These are phyloP conservation scores for Rhineura floridana DNA, from an alignment of 2,113 vertebrate species.

Conservation along the genomic window DNA sequence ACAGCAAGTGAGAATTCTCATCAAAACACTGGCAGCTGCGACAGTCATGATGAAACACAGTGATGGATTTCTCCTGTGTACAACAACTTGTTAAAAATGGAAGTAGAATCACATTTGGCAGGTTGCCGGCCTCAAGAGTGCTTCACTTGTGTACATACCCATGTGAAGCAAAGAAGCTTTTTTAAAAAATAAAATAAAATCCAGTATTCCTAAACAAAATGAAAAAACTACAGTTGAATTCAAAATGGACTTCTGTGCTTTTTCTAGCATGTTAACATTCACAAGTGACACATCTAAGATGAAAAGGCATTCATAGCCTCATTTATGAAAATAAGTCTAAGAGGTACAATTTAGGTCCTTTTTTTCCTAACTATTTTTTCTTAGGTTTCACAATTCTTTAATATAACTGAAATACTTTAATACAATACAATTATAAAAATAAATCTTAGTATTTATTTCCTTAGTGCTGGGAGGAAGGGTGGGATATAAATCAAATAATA, in stretches of 20 bases:
- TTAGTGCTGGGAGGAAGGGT: no score
- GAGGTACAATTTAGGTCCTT: no score
- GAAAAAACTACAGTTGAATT: not conserved
- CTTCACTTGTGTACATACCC: not conserved
- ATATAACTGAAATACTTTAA: no score
- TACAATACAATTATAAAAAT: no score
- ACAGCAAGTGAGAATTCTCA: constrained; percentile 1
- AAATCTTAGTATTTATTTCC: no score
- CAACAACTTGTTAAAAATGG: not conserved
- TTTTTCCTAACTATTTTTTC: no score
- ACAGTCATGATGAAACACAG: constrained; percentile 8
- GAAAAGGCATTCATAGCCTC: not conserved
- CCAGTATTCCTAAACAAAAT: not conserved
- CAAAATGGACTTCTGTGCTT: not conserved
- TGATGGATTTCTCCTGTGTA: not conserved
- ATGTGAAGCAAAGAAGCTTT: not conserved
- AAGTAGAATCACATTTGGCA: not conserved
- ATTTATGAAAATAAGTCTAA: not conserved
- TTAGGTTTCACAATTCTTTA: no score
- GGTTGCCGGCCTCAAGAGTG: not conserved
- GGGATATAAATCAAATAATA: no score
- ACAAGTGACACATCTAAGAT: not conserved
- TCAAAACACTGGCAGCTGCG: not conserved
- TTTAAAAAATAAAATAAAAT: not conserved
- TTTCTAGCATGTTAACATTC: not conserved